Evolutionary conservation across 2,797 vertebrate genomes (phyloP).

Genomic region (Taeniopygia guttata): DNA sequence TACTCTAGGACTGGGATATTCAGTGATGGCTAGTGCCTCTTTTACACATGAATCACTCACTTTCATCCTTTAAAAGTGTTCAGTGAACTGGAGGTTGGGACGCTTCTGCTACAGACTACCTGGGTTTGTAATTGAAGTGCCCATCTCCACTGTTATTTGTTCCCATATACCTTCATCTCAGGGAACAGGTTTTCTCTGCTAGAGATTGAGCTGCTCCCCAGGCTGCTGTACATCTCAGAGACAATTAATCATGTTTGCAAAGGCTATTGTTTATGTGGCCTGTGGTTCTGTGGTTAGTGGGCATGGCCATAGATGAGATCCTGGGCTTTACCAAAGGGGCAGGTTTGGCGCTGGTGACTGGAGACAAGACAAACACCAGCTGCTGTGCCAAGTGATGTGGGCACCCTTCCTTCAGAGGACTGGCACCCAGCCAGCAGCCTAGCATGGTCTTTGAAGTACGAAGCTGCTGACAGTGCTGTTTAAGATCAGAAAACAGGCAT

Average conservation of each 20-base stretch:
- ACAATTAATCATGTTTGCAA: not conserved
- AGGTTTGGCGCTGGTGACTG: not conserved
- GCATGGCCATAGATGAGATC: not conserved
- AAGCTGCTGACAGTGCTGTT: conserved; percentile 36
- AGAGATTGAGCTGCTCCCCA: not conserved
- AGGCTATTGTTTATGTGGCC: not conserved
- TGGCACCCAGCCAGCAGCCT: not conserved
- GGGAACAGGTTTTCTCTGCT: not conserved
- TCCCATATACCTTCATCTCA: not conserved
- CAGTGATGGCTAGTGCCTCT: not conserved
- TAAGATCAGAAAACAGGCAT: not conserved
- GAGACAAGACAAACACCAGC: not conserved
- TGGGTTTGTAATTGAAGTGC: not conserved
- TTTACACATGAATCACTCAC: not conserved
- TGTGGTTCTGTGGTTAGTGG: not conserved
- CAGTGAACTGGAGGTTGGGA: not conserved
- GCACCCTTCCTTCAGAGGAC: not conserved
- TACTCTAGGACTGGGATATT: not conserved
- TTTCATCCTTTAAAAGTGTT: not conserved
- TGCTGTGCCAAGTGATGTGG: not conserved
- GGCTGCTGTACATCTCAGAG: not conserved
- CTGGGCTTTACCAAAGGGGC: not conserved
- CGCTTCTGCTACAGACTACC: not conserved
- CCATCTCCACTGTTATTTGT: not conserved
- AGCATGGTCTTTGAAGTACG: conserved; percentile 18